Evolutionary conservation across 2,113 vertebrate species (phyloP), one percentile per base, ranked within the genome.

Genomic region (Nesospiza acunhae): DNA sequence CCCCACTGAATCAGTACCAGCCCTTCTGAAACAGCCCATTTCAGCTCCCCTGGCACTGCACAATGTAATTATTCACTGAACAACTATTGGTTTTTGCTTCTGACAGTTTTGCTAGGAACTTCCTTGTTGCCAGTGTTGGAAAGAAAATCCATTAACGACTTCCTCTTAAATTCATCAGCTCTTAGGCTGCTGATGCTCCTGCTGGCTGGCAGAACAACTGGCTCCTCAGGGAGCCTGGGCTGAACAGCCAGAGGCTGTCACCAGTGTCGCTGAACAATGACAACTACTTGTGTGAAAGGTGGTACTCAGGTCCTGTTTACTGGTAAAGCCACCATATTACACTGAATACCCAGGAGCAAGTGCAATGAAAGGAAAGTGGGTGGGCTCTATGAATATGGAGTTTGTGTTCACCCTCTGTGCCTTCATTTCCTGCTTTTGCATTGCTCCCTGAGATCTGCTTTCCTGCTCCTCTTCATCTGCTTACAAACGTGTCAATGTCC

Each of bases 101-200:
- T 85, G 41, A 73, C 13, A 14, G 31, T 50, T 90, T 69, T 73
- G 46, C 35, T 80, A 53, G 42, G 59, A 79, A 86, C 79, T 96
- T 96, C 90, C 90, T 94, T 27, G 79, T 95, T 86, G 70, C 74
- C 27, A 20, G 24, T 53, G 46, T 66, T 92, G 63, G 55, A 86
- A 31, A 46, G 26, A 79, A 85, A 82, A 88, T 26, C 47, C 42
- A 73, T 90, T 58, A 35, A 85, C 49, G 6, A 3, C 39, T 93
- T 85, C 75, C 88, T 80, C 35, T 69, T 76, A 66, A 92, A 58
- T 87, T 73, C 46, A 53, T 50, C 31, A 10, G 21, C 15, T 72
- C 31, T 78, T 21, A 17, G 20, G 35, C 37, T 5, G 22, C 84
- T 73, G 56, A 19, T 78, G 60, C 78, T 67, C 2, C 3, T 2